Evolutionary conservation across 2,113 vertebrate species (phyloP).

Genomic region (Xenus cinereus): DNA sequence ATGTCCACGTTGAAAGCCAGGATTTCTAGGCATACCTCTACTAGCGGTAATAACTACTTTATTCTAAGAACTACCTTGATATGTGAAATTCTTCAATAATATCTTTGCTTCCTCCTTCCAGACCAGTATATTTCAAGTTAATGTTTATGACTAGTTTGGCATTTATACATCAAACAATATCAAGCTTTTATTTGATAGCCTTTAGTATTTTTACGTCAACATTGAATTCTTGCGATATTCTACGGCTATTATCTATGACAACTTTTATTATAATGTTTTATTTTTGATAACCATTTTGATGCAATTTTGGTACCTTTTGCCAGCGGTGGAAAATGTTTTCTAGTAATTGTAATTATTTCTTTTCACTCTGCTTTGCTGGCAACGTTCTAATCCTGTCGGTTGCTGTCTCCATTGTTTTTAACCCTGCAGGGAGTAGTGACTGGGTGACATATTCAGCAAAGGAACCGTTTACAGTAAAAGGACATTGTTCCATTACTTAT

Average conservation of each 20-base stretch:
- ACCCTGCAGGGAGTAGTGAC: slow-evolving; percentile 16
- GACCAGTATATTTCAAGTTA: neutral
- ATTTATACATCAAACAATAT: neutral
- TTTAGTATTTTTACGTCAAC: neutral
- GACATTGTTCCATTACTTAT: slow-evolving; percentile 35
- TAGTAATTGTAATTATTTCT: neutral
- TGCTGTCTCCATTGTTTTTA: slow-evolving; percentile 22
- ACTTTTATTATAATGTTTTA: neutral
- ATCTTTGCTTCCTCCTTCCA: neutral
- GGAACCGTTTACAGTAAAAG: slow-evolving; percentile 22
- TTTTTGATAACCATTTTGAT: neutral
- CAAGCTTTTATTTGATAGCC: neutral
- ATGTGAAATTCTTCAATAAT: neutral
- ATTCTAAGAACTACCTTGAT: neutral
- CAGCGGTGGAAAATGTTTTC: neutral
- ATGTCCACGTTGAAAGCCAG: neutral
- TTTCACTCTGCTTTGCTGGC: neutral
- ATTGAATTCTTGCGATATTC: neutral
- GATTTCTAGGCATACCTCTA: neutral
- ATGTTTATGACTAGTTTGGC: neutral
- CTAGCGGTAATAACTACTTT: neutral
- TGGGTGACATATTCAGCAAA: slow-evolving; percentile 17
- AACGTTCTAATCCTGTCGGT: neutral
- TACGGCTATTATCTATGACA: neutral
- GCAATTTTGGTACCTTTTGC: neutral